Evolutionary conservation across 2,113 vertebrate species (phyloP).

Genomic region (Cichladusa arquata): DNA sequence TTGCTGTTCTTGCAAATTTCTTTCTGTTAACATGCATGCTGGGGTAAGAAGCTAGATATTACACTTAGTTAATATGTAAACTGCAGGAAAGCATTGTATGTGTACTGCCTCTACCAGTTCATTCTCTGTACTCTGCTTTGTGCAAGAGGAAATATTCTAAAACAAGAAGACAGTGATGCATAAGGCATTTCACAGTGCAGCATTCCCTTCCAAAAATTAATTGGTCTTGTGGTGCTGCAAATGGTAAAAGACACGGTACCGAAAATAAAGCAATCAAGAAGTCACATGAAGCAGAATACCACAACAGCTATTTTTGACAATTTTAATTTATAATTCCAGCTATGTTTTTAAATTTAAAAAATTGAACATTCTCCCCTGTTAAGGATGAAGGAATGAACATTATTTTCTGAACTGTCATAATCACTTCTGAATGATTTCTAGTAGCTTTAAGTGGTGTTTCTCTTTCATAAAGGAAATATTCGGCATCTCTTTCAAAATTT

Average conservation of each 20-base stretch:
- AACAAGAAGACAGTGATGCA: not conserved
- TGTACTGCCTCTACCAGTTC: not conserved
- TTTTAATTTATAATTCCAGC: not conserved
- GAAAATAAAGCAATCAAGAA: conserved; percentile 16
- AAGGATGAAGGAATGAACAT: not conserved
- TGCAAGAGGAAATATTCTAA: not conserved
- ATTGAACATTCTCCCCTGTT: not conserved
- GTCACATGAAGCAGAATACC: not conserved
- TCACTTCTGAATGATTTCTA: not conserved
- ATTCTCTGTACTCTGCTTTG: not conserved
- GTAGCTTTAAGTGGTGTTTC: not conserved
- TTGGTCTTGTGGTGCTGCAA: not conserved
- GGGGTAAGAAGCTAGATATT: not conserved
- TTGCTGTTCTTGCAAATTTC: not conserved
- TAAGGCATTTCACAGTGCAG: not conserved
- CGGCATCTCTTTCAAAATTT: not conserved
- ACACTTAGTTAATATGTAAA: not conserved
- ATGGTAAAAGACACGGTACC: not conserved
- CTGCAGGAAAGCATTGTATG: not conserved
- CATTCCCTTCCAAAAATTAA: conserved; percentile 2
- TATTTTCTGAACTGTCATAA: not conserved
- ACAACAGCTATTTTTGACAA: not conserved
- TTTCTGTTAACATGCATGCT: not conserved
- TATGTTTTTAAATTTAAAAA: not conserved
- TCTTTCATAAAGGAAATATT: not conserved